phyloP scores from a whole-genome alignment of 2,888 invertebrate genomes.

The Caenorhabditis macrosperma region DNA sequence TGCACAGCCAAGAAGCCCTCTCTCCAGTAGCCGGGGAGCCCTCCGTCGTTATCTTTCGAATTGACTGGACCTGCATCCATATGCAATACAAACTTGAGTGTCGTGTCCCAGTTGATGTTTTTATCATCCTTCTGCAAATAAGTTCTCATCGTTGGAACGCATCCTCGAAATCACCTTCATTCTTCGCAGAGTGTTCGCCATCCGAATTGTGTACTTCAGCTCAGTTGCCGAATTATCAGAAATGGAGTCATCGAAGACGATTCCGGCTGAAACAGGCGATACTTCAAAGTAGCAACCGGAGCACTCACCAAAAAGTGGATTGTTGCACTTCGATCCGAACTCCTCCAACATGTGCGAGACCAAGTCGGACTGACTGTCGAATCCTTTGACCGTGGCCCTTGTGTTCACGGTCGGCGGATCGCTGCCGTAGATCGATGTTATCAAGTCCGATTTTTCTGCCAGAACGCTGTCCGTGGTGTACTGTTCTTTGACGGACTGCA shows the following conservation, averaged over 20 bases:
- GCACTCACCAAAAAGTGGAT: conserved; percentile 68
- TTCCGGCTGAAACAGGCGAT: conserved; percentile 64
- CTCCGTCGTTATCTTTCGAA: conserved; percentile 68
- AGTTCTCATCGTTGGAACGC: too few relatives aligned
- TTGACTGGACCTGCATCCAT: conserved; percentile 73
- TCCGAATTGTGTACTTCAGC: conserved; percentile 72
- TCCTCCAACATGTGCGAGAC: conserved; percentile 78
- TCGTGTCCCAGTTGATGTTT: conserved; percentile 73
- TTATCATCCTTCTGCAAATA: too few relatives aligned
- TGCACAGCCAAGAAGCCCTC: conserved; percentile 86
- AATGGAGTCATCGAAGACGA: conserved; percentile 72
- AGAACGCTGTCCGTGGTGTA: conserved; percentile 26
- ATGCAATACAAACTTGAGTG: conserved; percentile 64
- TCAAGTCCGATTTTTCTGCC: too few relatives aligned
- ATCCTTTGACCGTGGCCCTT: conserved; percentile 66
- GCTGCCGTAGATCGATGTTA: conserved; percentile 6
- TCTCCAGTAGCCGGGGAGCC: conserved; percentile 83
- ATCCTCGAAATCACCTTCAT: too few relatives aligned
- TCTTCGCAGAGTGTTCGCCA: conserved; percentile 80
- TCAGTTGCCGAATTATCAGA: conserved; percentile 49
- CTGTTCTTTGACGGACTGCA: conserved; percentile 48
- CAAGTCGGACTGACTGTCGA: conserved; percentile 80
- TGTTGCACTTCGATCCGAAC: conserved; percentile 71
- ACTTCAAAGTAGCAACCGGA: background rate
- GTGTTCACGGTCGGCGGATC: conserved; percentile 21